A percentile compares a stretch with the other conserved stretches of the same genome.
Evolutionary conservation across 2,888 invertebrate genomes (phyloP).

Genomic region (Hemithea aestivaria): DNA sequence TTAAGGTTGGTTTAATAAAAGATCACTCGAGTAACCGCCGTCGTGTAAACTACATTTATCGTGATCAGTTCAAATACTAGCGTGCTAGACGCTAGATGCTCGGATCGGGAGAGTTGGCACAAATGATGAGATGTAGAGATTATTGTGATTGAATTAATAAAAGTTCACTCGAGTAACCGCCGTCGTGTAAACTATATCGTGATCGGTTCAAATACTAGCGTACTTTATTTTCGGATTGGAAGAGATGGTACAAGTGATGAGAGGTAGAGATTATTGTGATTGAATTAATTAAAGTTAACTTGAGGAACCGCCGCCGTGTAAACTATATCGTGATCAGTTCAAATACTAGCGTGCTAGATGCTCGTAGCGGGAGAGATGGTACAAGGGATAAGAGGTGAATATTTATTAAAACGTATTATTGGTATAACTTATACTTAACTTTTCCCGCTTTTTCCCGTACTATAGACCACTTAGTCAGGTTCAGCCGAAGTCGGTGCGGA

Average conservation of each 20-base stretch:
- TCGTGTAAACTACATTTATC: constrained; percentile 29
- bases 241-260: constrained; percentile 23
- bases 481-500: constrained; percentile 55
- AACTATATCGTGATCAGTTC: constrained; percentile 47
- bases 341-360: constrained; percentile 54
- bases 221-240: constrained; percentile 39
- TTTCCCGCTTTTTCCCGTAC: constrained; percentile 6
- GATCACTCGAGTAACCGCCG: constrained; percentile 15
- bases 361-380: constrained; percentile 25
- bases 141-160: too few relatives aligned
- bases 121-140: constrained; percentile 18
- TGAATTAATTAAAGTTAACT: constrained; percentile 21
- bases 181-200: constrained; percentile 42
- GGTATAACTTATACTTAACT: neutral
- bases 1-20: too few relatives aligned
- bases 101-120: constrained; percentile 23
- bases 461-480: constrained; percentile 36
- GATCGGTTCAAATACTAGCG: constrained; percentile 53
- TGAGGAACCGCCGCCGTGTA: too few relatives aligned
- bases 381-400: constrained; percentile 19
- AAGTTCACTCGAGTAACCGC: too few relatives aligned
- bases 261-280: constrained; percentile 12
- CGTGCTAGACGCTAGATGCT: constrained; percentile 53
- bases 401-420: too few relatives aligned
- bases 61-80: constrained; percentile 51